A percentile compares a stretch with the other conserved stretches of the same genome.
These are phyloP conservation scores for Bombus huntii DNA, from an alignment of 1,140 invertebrate species.

Conservation along the genomic window DNA sequence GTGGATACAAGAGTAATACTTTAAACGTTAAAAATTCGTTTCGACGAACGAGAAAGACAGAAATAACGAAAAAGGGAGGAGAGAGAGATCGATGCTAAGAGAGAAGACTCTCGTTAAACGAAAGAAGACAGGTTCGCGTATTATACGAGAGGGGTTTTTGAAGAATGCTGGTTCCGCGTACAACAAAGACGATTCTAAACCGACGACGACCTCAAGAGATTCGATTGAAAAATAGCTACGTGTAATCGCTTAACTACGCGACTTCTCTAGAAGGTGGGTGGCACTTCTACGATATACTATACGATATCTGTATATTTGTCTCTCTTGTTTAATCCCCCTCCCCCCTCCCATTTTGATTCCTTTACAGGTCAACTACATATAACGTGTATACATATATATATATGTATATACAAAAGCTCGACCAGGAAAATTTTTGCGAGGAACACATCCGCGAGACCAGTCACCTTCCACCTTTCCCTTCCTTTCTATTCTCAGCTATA, in stretches of 20 bases:
- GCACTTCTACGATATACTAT: neutral
- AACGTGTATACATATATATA: neutral
- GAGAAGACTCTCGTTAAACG: neutral
- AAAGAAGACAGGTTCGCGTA: neutral
- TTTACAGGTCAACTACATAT: neutral
- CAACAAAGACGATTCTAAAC: neutral
- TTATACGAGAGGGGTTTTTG: neutral
- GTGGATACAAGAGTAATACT: neutral
- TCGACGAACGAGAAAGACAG: neutral
- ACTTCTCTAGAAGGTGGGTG: neutral
- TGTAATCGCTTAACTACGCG: neutral
- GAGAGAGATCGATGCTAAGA: neutral
- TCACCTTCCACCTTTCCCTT: neutral
- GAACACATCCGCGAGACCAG: neutral
- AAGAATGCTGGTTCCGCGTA: neutral
- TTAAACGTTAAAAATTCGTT: neutral
- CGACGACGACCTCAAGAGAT: neutral
- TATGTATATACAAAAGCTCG: constrained; percentile 4
- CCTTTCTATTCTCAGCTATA: neutral
- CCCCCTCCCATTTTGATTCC: neutral
- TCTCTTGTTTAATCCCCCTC: no score
- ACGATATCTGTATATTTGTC: neutral
- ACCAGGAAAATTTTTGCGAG: neutral
- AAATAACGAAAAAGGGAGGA: neutral
- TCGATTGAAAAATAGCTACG: constrained; percentile 9